phyloP scores from a whole-genome alignment of 2,888 invertebrate species.

The Polyommatus iphigenia region DNA sequence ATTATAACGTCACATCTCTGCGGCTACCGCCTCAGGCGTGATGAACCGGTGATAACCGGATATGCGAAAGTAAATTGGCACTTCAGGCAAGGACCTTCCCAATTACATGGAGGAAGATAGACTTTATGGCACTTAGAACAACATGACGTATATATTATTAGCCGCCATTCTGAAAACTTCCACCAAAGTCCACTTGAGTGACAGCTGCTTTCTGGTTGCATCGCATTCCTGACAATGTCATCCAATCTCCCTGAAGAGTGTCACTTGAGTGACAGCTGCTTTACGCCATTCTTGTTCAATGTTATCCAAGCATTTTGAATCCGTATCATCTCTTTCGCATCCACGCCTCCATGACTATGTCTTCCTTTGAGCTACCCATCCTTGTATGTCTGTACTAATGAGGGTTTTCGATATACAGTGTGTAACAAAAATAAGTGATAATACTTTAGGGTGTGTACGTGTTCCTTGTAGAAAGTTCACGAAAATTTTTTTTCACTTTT shows the following conservation, averaged over 20 bases:
- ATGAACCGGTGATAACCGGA: slow-evolving; percentile 71
- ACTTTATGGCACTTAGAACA: not conserved
- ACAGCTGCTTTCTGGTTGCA: not conserved
- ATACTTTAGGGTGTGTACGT: too few species aligned
- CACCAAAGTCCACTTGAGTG: too few species aligned
- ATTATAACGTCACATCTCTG: not conserved
- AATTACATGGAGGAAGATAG: slow-evolving; percentile 8
- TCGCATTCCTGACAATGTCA: not conserved
- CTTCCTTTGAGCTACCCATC: too few species aligned
- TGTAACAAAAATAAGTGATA: too few species aligned
- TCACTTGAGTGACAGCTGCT: not conserved
- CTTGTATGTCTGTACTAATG: too few species aligned
- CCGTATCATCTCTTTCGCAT: not conserved
- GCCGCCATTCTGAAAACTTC: not conserved
- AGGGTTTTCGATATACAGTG: too few species aligned
- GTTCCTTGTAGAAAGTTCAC: too few species aligned
- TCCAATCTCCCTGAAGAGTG: not conserved
- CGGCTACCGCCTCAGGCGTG: not conserved
- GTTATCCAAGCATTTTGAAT: not conserved
- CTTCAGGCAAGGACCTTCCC: slow-evolving; percentile 56
- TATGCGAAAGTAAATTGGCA: slow-evolving; percentile 74
- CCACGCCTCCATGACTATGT: not conserved
- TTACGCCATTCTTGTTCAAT: not conserved
- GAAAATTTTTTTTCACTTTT: too few species aligned
- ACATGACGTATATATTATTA: not conserved